Conservation (phyloP, 2,113 vertebrate genomes). For the Channa maculata region DNA sequence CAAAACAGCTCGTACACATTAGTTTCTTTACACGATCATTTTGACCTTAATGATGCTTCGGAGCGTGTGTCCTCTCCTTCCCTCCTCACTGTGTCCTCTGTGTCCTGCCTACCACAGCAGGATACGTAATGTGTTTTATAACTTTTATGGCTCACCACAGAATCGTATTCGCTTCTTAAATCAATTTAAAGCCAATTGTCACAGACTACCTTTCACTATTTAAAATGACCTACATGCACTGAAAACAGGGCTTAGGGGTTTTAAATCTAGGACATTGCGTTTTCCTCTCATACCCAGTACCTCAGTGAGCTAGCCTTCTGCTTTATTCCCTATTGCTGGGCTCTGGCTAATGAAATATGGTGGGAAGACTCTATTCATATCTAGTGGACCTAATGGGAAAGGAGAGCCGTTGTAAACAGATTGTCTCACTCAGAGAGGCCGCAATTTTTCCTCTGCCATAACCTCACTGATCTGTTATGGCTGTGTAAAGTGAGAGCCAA, state of each 20-base stretch:
- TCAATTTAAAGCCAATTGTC: slow-evolving; percentile 49
- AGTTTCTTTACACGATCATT: slow-evolving; percentile 38
- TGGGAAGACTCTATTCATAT: slow-evolving; percentile 69
- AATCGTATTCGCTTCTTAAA: slow-evolving; percentile 22
- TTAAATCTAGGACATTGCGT: slow-evolving; percentile 66
- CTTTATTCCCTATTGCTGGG: slow-evolving; percentile 54
- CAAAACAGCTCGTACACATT: slow-evolving; percentile 30
- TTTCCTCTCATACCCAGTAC: slow-evolving; percentile 50
- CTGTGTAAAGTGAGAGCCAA: slow-evolving; percentile 53
- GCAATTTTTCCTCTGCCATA: slow-evolving; percentile 27
- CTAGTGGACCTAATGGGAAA: slow-evolving; percentile 51
- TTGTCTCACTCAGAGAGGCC: slow-evolving; percentile 49
- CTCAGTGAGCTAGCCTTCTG: slow-evolving; percentile 46
- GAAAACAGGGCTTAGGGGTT: slow-evolving; percentile 57
- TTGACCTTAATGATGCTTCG: slow-evolving; percentile 63
- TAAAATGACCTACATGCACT: slow-evolving; percentile 72
- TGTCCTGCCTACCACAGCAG: slow-evolving; percentile 47
- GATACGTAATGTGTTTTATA: slow-evolving; percentile 61
- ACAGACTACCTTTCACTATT: slow-evolving; percentile 44
- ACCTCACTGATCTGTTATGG: slow-evolving; percentile 45
- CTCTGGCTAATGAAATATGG: slow-evolving; percentile 70
- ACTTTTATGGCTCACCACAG: slow-evolving; percentile 50
- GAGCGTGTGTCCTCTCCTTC: slow-evolving; percentile 26
- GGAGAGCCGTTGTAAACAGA: slow-evolving; percentile 62
- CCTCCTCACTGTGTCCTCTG: slow-evolving; percentile 47